phyloP scores from a whole-genome alignment of 1,140 invertebrate species.

The Chlorops oryzae region DNA sequence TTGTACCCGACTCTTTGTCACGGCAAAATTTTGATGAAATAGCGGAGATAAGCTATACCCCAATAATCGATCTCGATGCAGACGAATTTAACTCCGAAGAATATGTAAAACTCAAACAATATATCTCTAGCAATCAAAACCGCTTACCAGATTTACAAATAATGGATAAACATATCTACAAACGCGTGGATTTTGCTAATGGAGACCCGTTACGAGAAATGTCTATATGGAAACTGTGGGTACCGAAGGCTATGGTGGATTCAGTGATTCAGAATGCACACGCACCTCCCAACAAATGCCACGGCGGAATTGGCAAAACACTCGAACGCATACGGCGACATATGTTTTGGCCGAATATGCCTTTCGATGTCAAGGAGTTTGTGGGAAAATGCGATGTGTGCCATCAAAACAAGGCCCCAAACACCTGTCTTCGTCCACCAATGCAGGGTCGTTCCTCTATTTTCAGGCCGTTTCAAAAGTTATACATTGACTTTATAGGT shows the following conservation, averaged over 20 bases:
- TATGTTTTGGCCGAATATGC: background rate
- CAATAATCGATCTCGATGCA: background rate
- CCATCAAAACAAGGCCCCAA: background rate
- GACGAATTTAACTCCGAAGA: background rate
- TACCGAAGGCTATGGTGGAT: background rate
- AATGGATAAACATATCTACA: background rate
- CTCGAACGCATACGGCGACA: background rate
- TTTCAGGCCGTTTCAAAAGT: background rate
- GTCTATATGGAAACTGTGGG: constrained; percentile 4
- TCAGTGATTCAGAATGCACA: background rate
- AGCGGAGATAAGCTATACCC: background rate
- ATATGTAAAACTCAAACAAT: constrained; percentile 1
- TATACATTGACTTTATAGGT: background rate
- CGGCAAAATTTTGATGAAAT: background rate
- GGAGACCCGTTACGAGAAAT: background rate
- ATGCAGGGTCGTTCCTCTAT: background rate
- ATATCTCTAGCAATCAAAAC: background rate
- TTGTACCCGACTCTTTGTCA: background rate
- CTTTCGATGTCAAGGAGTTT: background rate
- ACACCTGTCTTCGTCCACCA: background rate
- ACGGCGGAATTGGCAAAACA: background rate
- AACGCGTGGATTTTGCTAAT: background rate
- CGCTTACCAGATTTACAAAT: constrained; percentile 4
- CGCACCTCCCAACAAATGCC: no score
- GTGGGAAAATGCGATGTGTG: background rate